Base-by-base conservation (phyloP, 2,113 vertebrate species). In the Antennarius striatus region DNA sequence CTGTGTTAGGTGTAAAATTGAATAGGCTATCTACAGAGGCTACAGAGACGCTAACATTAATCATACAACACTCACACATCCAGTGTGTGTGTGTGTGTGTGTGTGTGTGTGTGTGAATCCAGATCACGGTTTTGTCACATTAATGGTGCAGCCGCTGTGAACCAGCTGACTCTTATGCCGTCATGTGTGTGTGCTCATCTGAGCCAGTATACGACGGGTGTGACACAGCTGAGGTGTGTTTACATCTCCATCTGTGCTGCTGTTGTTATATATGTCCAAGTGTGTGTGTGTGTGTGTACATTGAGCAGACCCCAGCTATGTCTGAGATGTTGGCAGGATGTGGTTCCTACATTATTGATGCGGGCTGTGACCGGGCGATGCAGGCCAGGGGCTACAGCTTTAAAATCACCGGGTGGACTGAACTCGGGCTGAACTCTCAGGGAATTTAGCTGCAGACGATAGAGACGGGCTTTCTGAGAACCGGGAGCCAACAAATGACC, bases 321-420 rank as follows among this genome's bases (percentile, higher is more conserved):
- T 58, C 80, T 52, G 58, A 40, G 73, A 71, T 85, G 86, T 82
- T 80, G 80, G 76, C 81, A 68, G 77, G 42, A 83, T 83, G 66
- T 68, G 73, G 50, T 47, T 32, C 70, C 61, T 89, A 75, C 84
- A 89, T 89, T 89, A 89, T 88, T 89, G 74, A 89, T 86, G 84
- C 62, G 67, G 77, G 71, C 63, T 75, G 64, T 64, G 81, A 71
- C 72, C 15, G 73, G 67, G 58, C 56, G 73, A 56, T 59, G 58
- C 56, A 30, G 63, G 67, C 82, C 80, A 80, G 71, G 78, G 71
- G 60, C 78, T 86, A 72, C 68, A 72, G 72, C 67, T 80, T 16
- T 29, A 32, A 79, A 77, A 83, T 72, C 68, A 53, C n/a, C 68
- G 73, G 81, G 76, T 81, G 60, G 52, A 17, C 13, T 86, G 82